These are phyloP conservation scores for Calycopis cecrops DNA, from an alignment of 1,140 invertebrate species.

Conservation along the genomic window DNA sequence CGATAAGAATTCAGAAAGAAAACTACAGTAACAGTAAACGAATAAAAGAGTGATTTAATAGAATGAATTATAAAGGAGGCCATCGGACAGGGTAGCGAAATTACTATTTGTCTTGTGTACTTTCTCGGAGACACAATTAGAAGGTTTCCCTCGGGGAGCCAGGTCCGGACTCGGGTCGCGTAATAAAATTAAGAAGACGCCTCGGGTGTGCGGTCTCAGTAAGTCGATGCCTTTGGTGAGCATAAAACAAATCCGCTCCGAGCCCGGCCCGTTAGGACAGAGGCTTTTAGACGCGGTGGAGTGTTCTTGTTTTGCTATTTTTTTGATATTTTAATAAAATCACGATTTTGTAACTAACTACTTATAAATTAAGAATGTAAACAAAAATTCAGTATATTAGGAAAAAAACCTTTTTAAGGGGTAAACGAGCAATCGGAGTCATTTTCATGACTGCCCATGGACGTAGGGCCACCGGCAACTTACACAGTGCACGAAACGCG, in stretches of 20 bases:
- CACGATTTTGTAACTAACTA: no score
- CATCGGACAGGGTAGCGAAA: slow-evolving; percentile 18
- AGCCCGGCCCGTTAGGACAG: slow-evolving; percentile 36
- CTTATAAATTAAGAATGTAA: no score
- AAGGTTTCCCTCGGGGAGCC: slow-evolving; percentile 47
- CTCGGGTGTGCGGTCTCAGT: slow-evolving; percentile 51
- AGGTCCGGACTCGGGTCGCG: slow-evolving; percentile 48
- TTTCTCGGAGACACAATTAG: slow-evolving; percentile 66
- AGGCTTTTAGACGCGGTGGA: slow-evolving; percentile 24
- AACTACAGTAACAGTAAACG: no score
- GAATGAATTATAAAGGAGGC: slow-evolving; percentile 18
- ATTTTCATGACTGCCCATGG: no score
- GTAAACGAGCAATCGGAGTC: no score
- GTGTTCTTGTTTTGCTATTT: slow-evolving; percentile 8
- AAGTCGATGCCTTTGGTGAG: slow-evolving; percentile 59
- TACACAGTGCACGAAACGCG: no score
- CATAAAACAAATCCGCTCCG: slow-evolving; percentile 69
- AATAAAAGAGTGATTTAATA: slow-evolving; percentile 6
- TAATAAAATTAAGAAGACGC: slow-evolving; percentile 73
- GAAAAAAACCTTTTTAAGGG: no score
- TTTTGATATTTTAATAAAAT: not conserved
- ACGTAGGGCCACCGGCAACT: no score
- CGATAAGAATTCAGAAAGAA: no score
- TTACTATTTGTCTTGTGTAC: slow-evolving; percentile 37
- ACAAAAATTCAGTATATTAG: no score